Conservation (phyloP, 2,888 invertebrate species). For the Torymus texanus region DNA sequence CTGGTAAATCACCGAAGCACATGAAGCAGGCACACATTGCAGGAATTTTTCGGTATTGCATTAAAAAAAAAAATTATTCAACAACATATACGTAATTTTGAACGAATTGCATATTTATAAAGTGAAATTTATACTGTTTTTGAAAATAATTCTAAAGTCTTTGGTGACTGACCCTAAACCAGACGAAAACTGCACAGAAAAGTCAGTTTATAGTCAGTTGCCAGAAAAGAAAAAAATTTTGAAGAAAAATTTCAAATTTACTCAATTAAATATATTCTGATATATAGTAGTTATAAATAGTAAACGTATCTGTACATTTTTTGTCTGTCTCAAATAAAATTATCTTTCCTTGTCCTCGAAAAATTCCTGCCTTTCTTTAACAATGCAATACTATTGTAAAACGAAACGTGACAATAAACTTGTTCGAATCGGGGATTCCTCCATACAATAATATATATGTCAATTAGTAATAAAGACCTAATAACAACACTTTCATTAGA, state of each 20-base stretch:
- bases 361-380: background rate
- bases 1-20: conserved; percentile 13
- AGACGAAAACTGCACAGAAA: conserved; percentile 12
- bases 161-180: background rate
- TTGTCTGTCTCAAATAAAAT: background rate
- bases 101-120: no score
- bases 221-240: background rate
- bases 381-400: background rate
- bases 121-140: no score
- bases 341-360: background rate
- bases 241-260: background rate
- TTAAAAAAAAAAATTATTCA: background rate
- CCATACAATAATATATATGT: no score
- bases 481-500: no score
- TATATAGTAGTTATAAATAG: no score
- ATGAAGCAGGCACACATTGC: conserved; percentile 26
- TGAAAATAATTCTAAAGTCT: background rate
- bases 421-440: background rate
- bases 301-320: no score
- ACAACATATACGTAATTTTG: background rate
- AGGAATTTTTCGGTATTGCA: background rate
- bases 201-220: background rate
- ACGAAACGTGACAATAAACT: no score
- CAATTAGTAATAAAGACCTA: background rate
- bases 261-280: no score